Conservation (phyloP, 1,140 invertebrate genomes). For the Sminthurides bifidus region DNA sequence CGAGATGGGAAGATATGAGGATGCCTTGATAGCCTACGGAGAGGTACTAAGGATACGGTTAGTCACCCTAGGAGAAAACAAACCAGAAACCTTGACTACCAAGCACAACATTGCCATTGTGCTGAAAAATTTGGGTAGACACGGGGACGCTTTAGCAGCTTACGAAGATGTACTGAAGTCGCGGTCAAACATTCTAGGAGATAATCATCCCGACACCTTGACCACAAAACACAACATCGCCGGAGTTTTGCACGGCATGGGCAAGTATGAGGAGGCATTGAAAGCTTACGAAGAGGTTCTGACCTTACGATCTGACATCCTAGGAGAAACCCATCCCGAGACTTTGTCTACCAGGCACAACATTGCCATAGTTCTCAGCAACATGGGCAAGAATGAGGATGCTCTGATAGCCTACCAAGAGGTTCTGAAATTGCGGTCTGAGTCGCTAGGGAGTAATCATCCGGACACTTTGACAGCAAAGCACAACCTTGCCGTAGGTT, state of each 20-base stretch:
- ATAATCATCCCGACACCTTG: constrained; percentile 19
- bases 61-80: constrained; percentile 5
- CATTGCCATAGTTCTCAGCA: constrained; percentile 27
- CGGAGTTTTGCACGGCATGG: constrained; percentile 25
- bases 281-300: constrained; percentile 29
- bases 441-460: constrained; percentile 7
- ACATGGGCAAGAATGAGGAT: constrained; percentile 29
- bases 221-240: constrained; percentile 26
- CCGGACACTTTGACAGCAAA: constrained; percentile 9
- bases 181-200: constrained; percentile 9
- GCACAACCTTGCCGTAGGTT: constrained; percentile 16
- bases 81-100: constrained; percentile 11
- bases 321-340: constrained; percentile 30
- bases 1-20: constrained; percentile 9
- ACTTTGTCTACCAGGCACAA: constrained; percentile 26
- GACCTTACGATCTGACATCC: constrained; percentile 21
- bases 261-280: constrained; percentile 33
- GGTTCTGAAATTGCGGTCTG: constrained; percentile 9
- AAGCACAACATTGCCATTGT: constrained; percentile 18
- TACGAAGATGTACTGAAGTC: constrained; percentile 15
- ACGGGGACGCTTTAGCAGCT: constrained; percentile 13
- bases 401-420: constrained; percentile 25
- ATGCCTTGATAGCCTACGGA: constrained; percentile 16
- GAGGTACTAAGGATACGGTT: constrained; percentile 12
- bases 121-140: constrained; percentile 10